A percentile compares a stretch with the other conserved stretches of the same genome.
Evolutionary conservation across 53 echinoderm and acorn worm genomes (phyloP).

Genomic region (Hippasteria phrygiana): DNA sequence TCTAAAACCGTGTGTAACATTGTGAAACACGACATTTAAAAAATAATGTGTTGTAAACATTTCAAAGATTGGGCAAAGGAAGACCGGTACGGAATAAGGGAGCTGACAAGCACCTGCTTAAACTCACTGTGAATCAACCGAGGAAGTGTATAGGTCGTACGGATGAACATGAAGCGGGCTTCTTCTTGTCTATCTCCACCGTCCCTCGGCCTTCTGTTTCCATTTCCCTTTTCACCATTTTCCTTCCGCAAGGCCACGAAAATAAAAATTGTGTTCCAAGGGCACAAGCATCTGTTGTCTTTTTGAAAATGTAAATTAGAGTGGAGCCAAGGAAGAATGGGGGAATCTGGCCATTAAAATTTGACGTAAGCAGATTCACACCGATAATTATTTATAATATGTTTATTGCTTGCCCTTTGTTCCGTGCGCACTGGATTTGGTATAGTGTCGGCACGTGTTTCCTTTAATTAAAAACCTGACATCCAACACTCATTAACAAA

Average conservation of each 20-base stretch:
- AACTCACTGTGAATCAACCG: background rate
- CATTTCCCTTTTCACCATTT: background rate
- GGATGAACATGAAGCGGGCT: background rate
- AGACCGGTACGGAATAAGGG: background rate
- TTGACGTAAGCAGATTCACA: too few relatives aligned
- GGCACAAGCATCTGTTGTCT: background rate
- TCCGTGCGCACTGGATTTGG: too few relatives aligned
- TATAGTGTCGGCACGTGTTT: too few relatives aligned
- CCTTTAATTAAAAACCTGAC: too few relatives aligned
- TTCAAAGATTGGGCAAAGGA: background rate
- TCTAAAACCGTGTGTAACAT: too few relatives aligned
- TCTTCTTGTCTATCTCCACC: background rate
- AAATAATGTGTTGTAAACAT: background rate
- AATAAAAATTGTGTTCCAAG: background rate
- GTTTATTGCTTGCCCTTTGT: too few relatives aligned
- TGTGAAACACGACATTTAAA: background rate
- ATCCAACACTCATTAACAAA: too few relatives aligned
- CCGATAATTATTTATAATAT: too few relatives aligned
- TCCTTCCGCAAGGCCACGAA: background rate
- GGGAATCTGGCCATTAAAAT: too few relatives aligned
- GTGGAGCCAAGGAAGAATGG: too few relatives aligned
- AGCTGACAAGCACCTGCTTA: background rate
- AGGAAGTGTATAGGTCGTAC: background rate
- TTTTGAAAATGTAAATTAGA: too few relatives aligned
- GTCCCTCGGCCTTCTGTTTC: background rate